Conservation (phyloP, 1,140 invertebrate species). For the Ips nitidus region DNA sequence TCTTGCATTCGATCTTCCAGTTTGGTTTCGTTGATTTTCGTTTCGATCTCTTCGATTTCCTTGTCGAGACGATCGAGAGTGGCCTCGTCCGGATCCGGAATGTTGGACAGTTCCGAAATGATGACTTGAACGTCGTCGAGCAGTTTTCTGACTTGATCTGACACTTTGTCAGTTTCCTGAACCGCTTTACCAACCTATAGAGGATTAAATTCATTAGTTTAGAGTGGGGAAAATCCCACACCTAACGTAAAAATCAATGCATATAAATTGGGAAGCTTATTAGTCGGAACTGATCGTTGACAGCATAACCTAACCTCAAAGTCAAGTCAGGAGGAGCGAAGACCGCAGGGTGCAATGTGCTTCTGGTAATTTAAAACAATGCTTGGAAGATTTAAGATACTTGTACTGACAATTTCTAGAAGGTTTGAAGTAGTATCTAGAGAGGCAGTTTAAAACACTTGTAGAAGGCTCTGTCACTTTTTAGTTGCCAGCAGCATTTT, state of each 20-base stretch:
- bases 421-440: no score
- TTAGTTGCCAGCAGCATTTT: no score
- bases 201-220: conserved; percentile 44
- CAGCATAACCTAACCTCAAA: no score
- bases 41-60: conserved; percentile 72
- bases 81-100: conserved; percentile 72
- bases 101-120: conserved; percentile 73
- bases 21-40: conserved; percentile 70
- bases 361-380: no score
- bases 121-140: conserved; percentile 78
- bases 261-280: conserved; percentile 4
- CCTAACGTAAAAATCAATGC: conserved; percentile 3
- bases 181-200: conserved; percentile 83
- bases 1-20: conserved; percentile 74
- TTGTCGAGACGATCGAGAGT: conserved; percentile 73
- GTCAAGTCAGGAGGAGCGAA: no score
- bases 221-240: conserved; percentile 23
- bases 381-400: no score
- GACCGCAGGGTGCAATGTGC: no score
- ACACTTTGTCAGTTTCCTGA: conserved; percentile 74
- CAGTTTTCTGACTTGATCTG: conserved; percentile 78
- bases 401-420: no score
- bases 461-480: no score
- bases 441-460: no score
- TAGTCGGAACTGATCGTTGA: neutral